Evolutionary conservation across 1,140 invertebrate genomes (phyloP).

Genomic region (Papilio machaon): DNA sequence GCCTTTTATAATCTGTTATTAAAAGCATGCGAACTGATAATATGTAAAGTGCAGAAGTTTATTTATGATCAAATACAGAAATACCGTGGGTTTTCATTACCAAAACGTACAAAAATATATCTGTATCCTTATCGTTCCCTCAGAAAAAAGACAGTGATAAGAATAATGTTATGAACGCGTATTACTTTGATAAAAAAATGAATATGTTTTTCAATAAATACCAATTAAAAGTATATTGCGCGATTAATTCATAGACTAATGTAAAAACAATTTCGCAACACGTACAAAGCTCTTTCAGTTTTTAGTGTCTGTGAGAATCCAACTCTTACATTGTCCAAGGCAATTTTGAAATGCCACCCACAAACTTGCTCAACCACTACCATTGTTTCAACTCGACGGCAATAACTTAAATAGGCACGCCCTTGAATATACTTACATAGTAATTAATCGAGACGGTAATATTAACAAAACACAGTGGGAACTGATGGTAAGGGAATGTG

Average conservation of each 20-base stretch:
- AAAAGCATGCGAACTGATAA: background rate
- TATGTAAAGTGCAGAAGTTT: background rate
- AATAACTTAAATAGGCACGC: slow-evolving; percentile 53
- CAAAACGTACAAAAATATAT: background rate
- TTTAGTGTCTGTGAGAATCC: slow-evolving; percentile 58
- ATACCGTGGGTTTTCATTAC: background rate
- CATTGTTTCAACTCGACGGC: slow-evolving; percentile 60
- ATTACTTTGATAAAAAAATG: background rate
- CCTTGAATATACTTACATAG: slow-evolving; percentile 60
- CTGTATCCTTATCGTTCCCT: background rate
- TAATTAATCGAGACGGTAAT: slow-evolving; percentile 51
- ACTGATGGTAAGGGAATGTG: slow-evolving; percentile 26
- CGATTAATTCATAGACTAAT: slow-evolving; percentile 15
- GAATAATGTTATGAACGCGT: background rate
- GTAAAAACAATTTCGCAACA: slow-evolving; percentile 25
- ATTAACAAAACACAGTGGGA: slow-evolving; percentile 48
- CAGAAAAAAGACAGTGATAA: background rate
- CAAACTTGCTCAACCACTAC: slow-evolving; percentile 54
- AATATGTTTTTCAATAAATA: background rate
- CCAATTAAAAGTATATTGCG: background rate
- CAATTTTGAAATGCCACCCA: slow-evolving; percentile 67
- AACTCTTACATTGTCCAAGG: slow-evolving; percentile 57
- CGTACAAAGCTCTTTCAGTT: slow-evolving; percentile 41
- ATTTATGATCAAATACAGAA: background rate
- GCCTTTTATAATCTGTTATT: slow-evolving; percentile 12